Evolutionary conservation across 2,797 vertebrate genomes (phyloP), one percentile per base, ranked within the genome.

Genomic region (Eutrigla gurnardus): DNA sequence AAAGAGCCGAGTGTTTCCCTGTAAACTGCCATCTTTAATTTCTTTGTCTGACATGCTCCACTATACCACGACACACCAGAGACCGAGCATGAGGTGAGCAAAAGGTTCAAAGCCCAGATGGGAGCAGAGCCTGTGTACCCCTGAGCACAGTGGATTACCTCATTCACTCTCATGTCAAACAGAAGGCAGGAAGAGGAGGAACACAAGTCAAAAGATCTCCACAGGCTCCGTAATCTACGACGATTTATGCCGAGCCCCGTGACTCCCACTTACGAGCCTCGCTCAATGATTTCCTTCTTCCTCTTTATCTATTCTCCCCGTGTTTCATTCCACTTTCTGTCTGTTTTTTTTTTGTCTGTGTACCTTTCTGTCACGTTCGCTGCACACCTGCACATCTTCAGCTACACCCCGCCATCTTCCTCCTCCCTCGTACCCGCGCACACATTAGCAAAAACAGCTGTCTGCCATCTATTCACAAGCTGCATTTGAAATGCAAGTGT

Each of bases 1-100:
- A 84, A 91, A 92, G 91, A 91, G 88, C 77, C 63, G 87, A 91
- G 87, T 90, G 90, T 90, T 91, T 89, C 91, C 87, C 88, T 91
- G 93, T 93, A 94, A 95, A 93, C 91, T 94, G 92, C 88, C 91
- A 94, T 90, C 88, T 93, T 92, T 92, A 93, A 94, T 94, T 93
- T 94, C 92, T 91, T 92, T 92, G 88, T 94, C 83, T 94, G 93
- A 93, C 92, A 74, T 70, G 83, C 84, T 75, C 60, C 75, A 77
- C 83, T 65, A 79, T 78, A 84, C 80, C 85, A 77, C 82, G 81
- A 85, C 87, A 88, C 90, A 90, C 92, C 80, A 84, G 88, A 93
- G 92, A 90, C 90, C 59, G 84, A 88, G 90, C 65, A 60, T 71
- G 86, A 91, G 90, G 92, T 92, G 81, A 93, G 89, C 65, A 77